Base-by-base conservation (phyloP, 2,113 vertebrate genomes). In the Phylloscopus trochilus region DNA sequence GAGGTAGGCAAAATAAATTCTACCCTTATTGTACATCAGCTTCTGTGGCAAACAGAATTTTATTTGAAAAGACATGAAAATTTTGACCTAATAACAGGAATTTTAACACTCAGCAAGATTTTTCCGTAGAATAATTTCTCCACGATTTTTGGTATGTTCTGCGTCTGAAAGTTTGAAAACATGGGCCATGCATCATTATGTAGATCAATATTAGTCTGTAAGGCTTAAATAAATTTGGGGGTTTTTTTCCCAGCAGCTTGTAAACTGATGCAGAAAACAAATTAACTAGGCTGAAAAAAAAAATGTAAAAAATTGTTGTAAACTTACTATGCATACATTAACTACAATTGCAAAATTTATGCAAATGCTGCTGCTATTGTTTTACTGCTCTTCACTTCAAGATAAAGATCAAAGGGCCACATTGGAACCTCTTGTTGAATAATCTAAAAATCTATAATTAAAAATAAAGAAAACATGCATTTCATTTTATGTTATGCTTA, bases 21-120 rank as follows among this genome's bases (percentile, higher is more conserved):
- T 41, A 70, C 3, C 4, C 6, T 15, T 52, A 10, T 41, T 60
- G 5, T 11, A 58, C 21, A 86, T 28, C 23, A 75, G 3, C 7
- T 39, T 68, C 33, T 16, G 33, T 8, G 30, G 5, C 16, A 55
- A 73, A 15, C 4, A n/a, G 14, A n/a, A 73, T 18, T 35, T n/a
- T 2, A 7, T 52, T 89, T 73, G 16, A 70, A 70, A 22, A 53
- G 3, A n/a, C 20, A 26, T 30, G 16, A 66, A 15, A 82, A 35
- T 27, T 46, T 30, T 47, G 35, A 7, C 5, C 11, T 8, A 46
- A 16, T 75, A 63, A 2, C 0, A 1, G n/a, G 13, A 77, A 74
- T 5, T 9, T 14, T 76, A 83, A 26, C 10, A 16, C 5, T 44
- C 9, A 24, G 37, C 3, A 31, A 37, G 12, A 60, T 11, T 23